Percentiles rank a stretch among this genome's conserved stretches.
phyloP scores from a whole-genome alignment of 53 echinoderm and acorn worm genomes.

The Crossaster papposus region DNA sequence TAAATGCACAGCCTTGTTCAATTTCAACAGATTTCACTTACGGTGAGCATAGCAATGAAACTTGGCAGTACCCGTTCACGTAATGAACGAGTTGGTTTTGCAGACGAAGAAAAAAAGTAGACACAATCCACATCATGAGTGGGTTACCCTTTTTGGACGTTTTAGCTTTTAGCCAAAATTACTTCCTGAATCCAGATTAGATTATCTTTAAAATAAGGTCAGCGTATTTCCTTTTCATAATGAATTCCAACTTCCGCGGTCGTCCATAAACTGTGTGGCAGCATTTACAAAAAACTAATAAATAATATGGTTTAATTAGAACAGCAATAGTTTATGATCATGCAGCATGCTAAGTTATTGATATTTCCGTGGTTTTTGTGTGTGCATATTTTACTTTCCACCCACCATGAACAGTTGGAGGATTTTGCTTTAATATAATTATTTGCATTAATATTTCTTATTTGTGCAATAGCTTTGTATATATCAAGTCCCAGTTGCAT shows the following conservation, averaged over 20 bases:
- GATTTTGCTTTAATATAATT: neutral
- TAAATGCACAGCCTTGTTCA: no score
- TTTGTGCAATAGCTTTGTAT: slow-evolving; percentile 34
- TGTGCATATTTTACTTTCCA: slow-evolving; percentile 10
- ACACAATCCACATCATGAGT: no score
- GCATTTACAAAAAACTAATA: neutral
- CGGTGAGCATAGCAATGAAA: no score
- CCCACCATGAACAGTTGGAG: neutral
- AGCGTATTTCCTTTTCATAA: neutral
- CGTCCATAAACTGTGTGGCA: neutral
- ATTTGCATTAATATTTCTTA: slow-evolving; percentile 14
- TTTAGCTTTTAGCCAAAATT: neutral
- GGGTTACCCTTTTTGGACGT: no score
- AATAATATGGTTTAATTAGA: neutral
- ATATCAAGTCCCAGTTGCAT: neutral
- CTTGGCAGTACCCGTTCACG: no score
- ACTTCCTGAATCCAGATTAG: neutral
- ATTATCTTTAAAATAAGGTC: neutral
- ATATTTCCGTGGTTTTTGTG: neutral
- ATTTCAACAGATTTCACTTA: no score
- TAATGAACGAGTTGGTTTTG: no score
- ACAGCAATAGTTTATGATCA: neutral
- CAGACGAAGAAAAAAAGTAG: no score
- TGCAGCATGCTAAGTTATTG: slow-evolving; percentile 14
- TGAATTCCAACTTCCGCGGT: neutral